Base-by-base conservation (phyloP, 2,113 vertebrate genomes). In the Psittacula cyanocephala region DNA sequence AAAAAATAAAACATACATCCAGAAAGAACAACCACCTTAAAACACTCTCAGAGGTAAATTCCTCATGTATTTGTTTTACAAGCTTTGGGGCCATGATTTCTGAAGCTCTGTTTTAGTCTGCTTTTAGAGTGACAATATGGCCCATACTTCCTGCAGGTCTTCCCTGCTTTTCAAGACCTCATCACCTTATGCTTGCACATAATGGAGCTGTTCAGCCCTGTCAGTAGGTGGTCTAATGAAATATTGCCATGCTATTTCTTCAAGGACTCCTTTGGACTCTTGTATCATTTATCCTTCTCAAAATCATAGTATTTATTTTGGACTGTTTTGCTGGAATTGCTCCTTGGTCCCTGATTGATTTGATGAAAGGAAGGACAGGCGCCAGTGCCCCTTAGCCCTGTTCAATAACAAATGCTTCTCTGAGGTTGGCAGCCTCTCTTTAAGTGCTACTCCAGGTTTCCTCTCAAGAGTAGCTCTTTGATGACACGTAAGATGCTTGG, bases 241-340 rank as follows among this genome's bases (percentile, higher is more conserved):
- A 77, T 68, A 93, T 53, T 63, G 31, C 20, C 0, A 2, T 53
- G 43, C 22, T 14, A 33, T 75, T 88, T 81, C 60, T 96, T 90
- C 68, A 95, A 91, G 82, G 50, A 41, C 16, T 90, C 33, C 10
- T 86, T 91, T 60, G n/a, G 49, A 31, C 86, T 86, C 71, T 86
- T 53, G 43, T 95, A 72, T 75, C 68, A 78, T 93, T 88, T 92
- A 86, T 86, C 22, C 24, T 87, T 88, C 79, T 93, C 82, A 84
- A 33, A 78, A 81, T 76, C 69, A 47, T 1, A 50, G 33, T 83
- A 72, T 88, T 96, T 96, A 65, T 44, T 86, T 95, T 93, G 88
- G 94, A 88, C 15, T 3, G 7, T 78, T 94, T 81, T 71, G 4
- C 69, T 96, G 76, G 80, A 92, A 68, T 67, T 68, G 20, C 13